Evolutionary conservation across 2,797 vertebrate genomes (phyloP).

Genomic region (Netta rufina): DNA sequence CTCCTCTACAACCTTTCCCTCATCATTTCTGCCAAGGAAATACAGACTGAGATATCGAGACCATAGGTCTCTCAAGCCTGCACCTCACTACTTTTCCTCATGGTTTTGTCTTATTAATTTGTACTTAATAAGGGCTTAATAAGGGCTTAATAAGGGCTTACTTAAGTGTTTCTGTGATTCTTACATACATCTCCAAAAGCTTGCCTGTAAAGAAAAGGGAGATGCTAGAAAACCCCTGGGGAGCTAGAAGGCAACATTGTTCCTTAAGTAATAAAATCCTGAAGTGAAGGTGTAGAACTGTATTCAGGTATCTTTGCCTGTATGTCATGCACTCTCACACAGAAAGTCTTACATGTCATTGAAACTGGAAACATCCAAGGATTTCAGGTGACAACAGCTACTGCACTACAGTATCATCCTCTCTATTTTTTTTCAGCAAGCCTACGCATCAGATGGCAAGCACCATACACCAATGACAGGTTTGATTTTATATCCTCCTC

Average conservation of each 20-base stretch:
- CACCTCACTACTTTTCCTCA: neutral
- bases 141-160: neutral
- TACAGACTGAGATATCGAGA: neutral
- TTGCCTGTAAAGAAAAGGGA: neutral
- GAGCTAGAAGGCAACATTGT: neutral
- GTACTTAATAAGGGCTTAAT: neutral
- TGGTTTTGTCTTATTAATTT: neutral
- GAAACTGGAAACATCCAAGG: neutral
- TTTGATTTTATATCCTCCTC: neutral
- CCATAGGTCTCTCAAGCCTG: neutral
- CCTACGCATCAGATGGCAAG: accelerated
- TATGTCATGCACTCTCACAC: accelerated
- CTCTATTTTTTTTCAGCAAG: neutral
- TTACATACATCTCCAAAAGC: neutral
- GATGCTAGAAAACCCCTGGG: neutral
- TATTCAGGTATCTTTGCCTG: neutral
- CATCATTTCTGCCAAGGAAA: neutral
- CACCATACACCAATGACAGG: neutral
- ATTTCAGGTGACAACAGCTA: neutral
- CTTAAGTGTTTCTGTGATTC: neutral
- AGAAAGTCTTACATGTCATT: neutral
- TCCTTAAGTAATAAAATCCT: neutral
- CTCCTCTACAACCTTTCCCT: neutral
- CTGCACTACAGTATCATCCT: neutral
- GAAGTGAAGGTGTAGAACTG: neutral